Percentiles rank a stretch among this genome's conserved stretches.
Conservation (phyloP, 2,888 invertebrate species). For the Caradrina kadenii region DNA sequence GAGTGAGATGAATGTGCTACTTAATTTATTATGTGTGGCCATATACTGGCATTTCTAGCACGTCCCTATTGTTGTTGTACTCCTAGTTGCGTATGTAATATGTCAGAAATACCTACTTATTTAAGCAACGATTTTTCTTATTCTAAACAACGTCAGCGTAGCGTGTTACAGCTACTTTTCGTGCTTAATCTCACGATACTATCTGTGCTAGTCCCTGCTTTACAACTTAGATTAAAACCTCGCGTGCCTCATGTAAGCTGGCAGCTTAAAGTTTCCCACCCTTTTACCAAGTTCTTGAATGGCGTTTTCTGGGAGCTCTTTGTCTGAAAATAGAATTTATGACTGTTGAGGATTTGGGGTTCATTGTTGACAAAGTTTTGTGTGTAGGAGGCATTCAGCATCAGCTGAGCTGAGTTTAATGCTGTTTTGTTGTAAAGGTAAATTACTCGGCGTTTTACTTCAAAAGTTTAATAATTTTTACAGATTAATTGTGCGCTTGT, state of each 20-base stretch:
- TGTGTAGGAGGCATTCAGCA: conserved; percentile 18
- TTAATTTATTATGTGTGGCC: neutral
- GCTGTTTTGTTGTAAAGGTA: conserved; percentile 9
- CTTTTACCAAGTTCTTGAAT: conserved; percentile 45
- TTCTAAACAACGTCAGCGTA: conserved; percentile 39
- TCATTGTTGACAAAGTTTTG: conserved; percentile 33
- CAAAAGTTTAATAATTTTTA: neutral
- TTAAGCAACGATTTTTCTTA: conserved; percentile 27
- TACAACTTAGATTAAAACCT: conserved; percentile 58
- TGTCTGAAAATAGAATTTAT: conserved; percentile 41
- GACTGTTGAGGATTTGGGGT: conserved; percentile 6
- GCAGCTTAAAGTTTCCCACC: conserved; percentile 37
- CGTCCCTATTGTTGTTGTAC: no score
- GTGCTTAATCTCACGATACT: conserved; percentile 43
- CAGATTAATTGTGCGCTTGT: conserved; percentile 4
- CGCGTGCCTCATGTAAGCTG: conserved; percentile 60
- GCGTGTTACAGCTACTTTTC: conserved; percentile 50
- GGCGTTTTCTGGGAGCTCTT: conserved; percentile 16
- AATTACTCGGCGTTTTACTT: conserved; percentile 24
- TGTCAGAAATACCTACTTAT: conserved; percentile 2
- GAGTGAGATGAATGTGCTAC: neutral
- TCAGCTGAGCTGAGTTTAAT: conserved; percentile 7
- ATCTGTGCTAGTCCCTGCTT: conserved; percentile 40
- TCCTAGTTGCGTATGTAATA: neutral
- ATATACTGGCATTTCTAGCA: neutral